phyloP scores from a whole-genome alignment of 2,113 vertebrate species.

The Sander vitreus region DNA sequence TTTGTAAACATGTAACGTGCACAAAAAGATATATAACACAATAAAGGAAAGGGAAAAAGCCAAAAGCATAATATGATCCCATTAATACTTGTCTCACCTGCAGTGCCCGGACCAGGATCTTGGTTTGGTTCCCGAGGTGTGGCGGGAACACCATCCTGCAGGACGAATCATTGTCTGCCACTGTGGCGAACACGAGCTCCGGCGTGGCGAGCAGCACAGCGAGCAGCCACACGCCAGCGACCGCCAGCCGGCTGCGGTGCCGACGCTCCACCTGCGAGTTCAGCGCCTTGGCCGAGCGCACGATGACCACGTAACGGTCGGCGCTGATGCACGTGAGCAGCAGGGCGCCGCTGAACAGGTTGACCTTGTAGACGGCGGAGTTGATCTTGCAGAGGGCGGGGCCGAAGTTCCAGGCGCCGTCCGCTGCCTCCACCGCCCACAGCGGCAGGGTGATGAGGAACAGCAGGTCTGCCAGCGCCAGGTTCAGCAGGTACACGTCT shows the following conservation, averaged over 20 bases:
- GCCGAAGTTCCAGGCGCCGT: constrained; percentile 85
- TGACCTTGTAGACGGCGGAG: constrained; percentile 89
- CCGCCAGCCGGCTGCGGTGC: constrained; percentile 80
- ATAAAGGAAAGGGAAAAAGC: too few species aligned
- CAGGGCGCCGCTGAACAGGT: constrained; percentile 90
- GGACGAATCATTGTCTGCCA: not conserved
- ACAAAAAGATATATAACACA: too few species aligned
- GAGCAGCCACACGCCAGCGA: constrained; percentile 85
- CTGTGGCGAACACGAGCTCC: constrained; percentile 85
- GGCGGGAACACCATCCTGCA: constrained; percentile 85
- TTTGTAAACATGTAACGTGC: too few species aligned
- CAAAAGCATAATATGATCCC: too few species aligned
- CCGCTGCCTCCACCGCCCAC: constrained; percentile 86
- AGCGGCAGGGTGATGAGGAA: constrained; percentile 91
- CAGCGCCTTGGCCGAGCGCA: constrained; percentile 81
- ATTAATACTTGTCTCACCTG: too few species aligned
- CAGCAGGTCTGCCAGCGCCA: constrained; percentile 90
- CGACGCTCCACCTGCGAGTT: constrained; percentile 79
- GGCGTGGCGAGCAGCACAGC: constrained; percentile 84
- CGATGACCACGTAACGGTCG: constrained; percentile 90
- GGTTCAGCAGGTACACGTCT: constrained; percentile 88
- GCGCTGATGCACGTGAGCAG: constrained; percentile 92
- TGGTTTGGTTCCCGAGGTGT: constrained; percentile 65
- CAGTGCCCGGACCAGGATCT: constrained; percentile 62
- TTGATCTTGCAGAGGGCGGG: constrained; percentile 85